These are phyloP conservation scores for Seira musarum DNA, from an alignment of 2,888 invertebrate species.

Conservation along the genomic window DNA sequence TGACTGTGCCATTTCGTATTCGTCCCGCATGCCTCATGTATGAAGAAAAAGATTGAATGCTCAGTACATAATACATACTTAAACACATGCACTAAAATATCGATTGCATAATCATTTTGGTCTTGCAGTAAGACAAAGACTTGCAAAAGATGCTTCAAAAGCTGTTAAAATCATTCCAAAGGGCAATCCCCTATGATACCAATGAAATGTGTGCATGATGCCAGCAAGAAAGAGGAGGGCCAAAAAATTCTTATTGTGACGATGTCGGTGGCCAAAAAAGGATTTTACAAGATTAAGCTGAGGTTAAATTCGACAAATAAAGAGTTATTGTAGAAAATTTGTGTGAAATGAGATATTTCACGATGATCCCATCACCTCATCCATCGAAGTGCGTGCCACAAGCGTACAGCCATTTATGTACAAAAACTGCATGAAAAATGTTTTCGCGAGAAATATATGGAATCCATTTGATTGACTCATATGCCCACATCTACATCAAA, in stretches of 20 bases:
- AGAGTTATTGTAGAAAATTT: constrained; percentile 2
- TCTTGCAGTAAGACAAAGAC: constrained; percentile 13
- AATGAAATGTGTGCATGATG: background rate
- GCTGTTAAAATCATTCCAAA: constrained; percentile 24
- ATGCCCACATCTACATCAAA: too few relatives aligned
- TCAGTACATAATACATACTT: too few relatives aligned
- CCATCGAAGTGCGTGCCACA: background rate
- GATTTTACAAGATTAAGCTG: background rate
- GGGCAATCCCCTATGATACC: constrained; percentile 16
- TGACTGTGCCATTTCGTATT: constrained; percentile 24
- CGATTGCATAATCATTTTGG: constrained; percentile 3
- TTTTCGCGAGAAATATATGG: background rate
- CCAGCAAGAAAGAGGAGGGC: background rate
- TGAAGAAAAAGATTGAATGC: constrained; percentile 1
- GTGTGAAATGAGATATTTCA: constrained; percentile 22
- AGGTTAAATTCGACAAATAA: constrained; percentile 6
- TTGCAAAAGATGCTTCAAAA: background rate
- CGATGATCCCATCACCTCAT: constrained; percentile 7
- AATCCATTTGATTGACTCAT: background rate
- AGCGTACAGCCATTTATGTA: background rate
- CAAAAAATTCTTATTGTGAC: background rate
- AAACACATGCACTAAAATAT: background rate
- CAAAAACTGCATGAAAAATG: constrained; percentile 4
- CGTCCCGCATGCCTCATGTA: background rate
- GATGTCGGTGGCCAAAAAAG: background rate